These are phyloP conservation scores for Ardeotis arabs DNA, from an alignment of 2,113 vertebrate species.

Conservation along the genomic window DNA sequence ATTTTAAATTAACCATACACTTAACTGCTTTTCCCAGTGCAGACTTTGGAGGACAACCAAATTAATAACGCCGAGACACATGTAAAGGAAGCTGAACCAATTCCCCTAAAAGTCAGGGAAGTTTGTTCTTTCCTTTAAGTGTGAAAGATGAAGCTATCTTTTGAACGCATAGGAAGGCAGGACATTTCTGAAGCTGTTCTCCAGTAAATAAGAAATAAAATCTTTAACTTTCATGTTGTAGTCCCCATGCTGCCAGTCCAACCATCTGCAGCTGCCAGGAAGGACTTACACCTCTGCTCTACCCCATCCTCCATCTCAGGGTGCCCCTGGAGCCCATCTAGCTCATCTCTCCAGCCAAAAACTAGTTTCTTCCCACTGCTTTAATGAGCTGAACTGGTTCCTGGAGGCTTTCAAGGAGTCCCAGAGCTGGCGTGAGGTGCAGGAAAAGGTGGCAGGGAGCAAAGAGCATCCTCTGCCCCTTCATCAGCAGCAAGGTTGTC, in stretches of 20 bases:
- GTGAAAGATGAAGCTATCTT: not conserved
- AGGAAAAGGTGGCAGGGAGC: not conserved
- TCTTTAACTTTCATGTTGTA: not conserved
- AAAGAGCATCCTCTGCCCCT: not conserved
- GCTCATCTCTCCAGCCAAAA: not conserved
- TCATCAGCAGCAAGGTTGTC: not conserved
- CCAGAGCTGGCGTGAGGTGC: not conserved
- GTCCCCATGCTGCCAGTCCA: not conserved
- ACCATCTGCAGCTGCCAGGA: not conserved
- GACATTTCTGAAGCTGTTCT: not conserved
- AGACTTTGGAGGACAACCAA: not conserved
- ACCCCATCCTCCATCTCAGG: not conserved
- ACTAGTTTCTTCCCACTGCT: rapidly evolving
- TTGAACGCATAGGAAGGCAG: not conserved
- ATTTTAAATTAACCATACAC: not conserved
- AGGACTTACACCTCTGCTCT: not conserved
- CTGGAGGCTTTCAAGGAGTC: not conserved
- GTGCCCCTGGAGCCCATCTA: not conserved
- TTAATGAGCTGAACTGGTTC: not conserved
- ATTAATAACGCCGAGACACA: not conserved
- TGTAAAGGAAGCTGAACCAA: not conserved
- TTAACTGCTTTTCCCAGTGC: not conserved
- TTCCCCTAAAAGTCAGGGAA: not conserved
- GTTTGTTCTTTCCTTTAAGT: not conserved
- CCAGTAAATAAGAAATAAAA: not conserved